Evolutionary conservation across 2,888 invertebrate genomes (phyloP), one percentile per base, ranked within the genome.

Genomic region (Sinentomon sp.): DNA sequence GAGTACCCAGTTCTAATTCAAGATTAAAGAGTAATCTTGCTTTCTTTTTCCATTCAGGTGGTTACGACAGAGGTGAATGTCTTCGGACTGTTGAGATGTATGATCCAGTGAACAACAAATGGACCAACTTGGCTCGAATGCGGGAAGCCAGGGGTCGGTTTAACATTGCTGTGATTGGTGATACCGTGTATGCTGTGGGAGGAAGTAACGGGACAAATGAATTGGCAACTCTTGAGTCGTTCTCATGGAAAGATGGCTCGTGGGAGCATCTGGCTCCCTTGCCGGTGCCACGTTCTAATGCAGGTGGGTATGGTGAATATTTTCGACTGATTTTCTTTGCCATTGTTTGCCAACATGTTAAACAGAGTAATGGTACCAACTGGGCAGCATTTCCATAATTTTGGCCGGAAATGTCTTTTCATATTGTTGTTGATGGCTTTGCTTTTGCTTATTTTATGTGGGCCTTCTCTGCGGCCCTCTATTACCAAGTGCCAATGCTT

Each of bases 131-230:
- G 46, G 62, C 70, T 1, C 60, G 63, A 39, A 75, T 82, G 77
- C 61, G 61, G 34, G 63, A 66, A 40, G 65, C 70, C 35, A 60
- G 82, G 37, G 80, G 78, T 1, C 60, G 82, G 18, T 75, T 78
- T 55, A 69, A 73, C 44, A 67, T 73, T 22, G 70, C 72, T 12
- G 64, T 67, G 23, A 56, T 74, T 9, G 58, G 61, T 28, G 66
- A 62, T 41, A 59, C 61, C 40, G 62, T 78, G n/a, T 76, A 67
- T 54, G 75, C 69, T 22, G 60, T 76, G 30, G 80, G 77, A 34
- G 80, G 78, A 22, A 74, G 73, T 44, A 76, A 80, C 54, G 83
- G 82, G 1, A 68, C 69, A 39, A 64, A 65, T 9, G 82, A 83
- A 51, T 59, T 82, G 43, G 67, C 67, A 43, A 68, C 67, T 0